Evolutionary conservation across 2,797 vertebrate species (phyloP).

Genomic region (Prionace glauca): DNA sequence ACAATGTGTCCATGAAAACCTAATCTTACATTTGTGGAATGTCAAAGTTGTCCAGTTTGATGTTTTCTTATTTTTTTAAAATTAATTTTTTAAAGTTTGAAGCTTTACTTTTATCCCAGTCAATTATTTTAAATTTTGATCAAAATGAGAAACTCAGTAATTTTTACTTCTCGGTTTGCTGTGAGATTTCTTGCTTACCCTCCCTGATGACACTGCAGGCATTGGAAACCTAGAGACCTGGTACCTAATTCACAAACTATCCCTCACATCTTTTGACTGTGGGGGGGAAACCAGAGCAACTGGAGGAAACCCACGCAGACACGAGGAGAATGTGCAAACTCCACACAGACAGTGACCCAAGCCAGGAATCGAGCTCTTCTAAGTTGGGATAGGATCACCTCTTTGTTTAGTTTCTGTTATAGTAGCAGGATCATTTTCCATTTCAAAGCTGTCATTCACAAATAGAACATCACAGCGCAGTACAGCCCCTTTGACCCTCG

Average conservation of each 20-base stretch:
- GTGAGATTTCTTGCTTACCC: not conserved
- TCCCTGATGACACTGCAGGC: not conserved
- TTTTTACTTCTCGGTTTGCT: not conserved
- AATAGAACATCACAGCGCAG: slow-evolving; percentile 44
- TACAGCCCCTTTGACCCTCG: no score
- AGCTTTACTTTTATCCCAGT: not conserved
- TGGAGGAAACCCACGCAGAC: no score
- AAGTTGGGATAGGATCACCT: slow-evolving; percentile 65
- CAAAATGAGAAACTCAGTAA: not conserved
- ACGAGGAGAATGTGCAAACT: no score
- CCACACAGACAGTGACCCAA: no score
- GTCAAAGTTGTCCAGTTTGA: not conserved
- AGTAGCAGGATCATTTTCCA: slow-evolving; percentile 59
- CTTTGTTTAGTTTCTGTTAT: slow-evolving; percentile 58
- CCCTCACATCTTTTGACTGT: no score
- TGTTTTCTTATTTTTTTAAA: not conserved
- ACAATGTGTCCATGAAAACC: not conserved
- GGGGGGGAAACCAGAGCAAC: no score
- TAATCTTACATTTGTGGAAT: not conserved
- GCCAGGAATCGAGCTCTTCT: slow-evolving; percentile 43
- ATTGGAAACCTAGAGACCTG: not conserved
- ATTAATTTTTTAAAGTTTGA: not conserved
- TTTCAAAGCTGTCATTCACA: slow-evolving; percentile 68
- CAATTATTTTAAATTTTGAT: not conserved
- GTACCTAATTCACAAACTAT: not conserved